Evolutionary conservation across 2,113 vertebrate species (phyloP).

Genomic region (Lasiurus borealis): DNA sequence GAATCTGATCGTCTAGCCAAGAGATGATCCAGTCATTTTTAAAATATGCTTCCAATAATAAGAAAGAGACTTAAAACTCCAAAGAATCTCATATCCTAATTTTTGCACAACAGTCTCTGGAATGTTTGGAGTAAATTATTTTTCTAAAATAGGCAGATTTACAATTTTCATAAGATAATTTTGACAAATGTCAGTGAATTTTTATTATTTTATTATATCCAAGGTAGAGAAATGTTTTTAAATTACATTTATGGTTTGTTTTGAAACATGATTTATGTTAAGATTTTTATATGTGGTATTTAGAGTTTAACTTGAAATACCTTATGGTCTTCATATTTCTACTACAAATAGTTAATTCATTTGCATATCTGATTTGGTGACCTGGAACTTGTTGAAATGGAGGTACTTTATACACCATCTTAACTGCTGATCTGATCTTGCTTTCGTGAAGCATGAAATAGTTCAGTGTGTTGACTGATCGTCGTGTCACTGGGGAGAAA

Average conservation of each 20-base stretch:
- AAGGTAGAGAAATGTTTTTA: constrained; percentile 55
- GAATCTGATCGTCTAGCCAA: background rate
- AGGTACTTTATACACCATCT: constrained; percentile 54
- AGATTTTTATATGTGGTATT: background rate
- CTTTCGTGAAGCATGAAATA: constrained; percentile 73
- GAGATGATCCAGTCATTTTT: background rate
- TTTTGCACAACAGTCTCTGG: background rate
- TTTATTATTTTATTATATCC: background rate
- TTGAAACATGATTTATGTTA: constrained; percentile 55
- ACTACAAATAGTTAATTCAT: constrained; percentile 14
- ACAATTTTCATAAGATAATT: constrained; percentile 4
- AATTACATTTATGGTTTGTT: constrained; percentile 54
- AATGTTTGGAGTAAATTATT: background rate
- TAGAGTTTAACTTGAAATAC: constrained; percentile 49
- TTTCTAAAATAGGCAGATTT: background rate
- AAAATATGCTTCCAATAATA: background rate
- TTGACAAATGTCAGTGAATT: constrained; percentile 47
- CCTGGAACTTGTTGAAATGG: constrained; percentile 34
- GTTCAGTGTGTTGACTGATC: constrained; percentile 57
- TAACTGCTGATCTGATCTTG: constrained; percentile 52
- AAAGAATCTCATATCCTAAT: background rate
- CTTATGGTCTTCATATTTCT: background rate
- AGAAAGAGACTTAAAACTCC: background rate
- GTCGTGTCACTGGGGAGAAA: constrained; percentile 62
- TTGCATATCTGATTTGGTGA: constrained; percentile 63